Base-by-base conservation (phyloP, 2,888 invertebrate species). In the Leucophenga maculata region DNA sequence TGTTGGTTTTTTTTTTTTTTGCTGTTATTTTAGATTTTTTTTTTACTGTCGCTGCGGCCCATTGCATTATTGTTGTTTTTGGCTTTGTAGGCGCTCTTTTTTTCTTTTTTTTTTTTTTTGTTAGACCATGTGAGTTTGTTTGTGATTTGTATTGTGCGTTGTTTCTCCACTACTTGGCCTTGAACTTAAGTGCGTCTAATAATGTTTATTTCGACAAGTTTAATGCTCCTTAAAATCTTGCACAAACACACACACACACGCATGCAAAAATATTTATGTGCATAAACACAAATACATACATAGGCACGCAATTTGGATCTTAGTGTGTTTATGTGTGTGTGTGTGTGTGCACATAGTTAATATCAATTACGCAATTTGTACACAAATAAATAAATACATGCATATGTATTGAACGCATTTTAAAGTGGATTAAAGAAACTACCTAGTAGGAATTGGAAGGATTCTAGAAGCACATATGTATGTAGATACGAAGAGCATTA, bases 281-380 rank as follows among this genome's bases (percentile, higher is more conserved):
- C 69, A 75, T 70, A 74, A n/a, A n/a, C n/a, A n/a, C n/a, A n/a
- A n/a, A n/a, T n/a, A n/a, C n/a, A n/a, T n/a, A n/a, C n/a, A n/a
- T n/a, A n/a, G n/a, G n/a, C n/a, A 79, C 82, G 83, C 82, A 80
- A 80, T 79, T 73, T 72, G 52, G n/a, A n/a, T n/a, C n/a, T 68
- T 69, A 4, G n/a, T 68, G 64, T 62, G 71, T 70, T 73, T 26
- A 26, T 26, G 26, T 26, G 4, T 26, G 26, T 26, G 26, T 26
- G 4, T 26, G n/a, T n/a, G n/a, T n/a, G n/a, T 26, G 26, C 4
- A 26, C 26, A 26, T 26, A 26, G 26, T 26, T 3, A 26, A 26
- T 26, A 26, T 26, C 4, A 26, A 26, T 26, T 26, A 26, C 26
- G 26, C 26, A 26, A 26, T 26, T 26, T 26, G 26, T 26, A 26